Evolutionary conservation across 2,113 vertebrate species (phyloP).

Genomic region (Anolis carolinensis): DNA sequence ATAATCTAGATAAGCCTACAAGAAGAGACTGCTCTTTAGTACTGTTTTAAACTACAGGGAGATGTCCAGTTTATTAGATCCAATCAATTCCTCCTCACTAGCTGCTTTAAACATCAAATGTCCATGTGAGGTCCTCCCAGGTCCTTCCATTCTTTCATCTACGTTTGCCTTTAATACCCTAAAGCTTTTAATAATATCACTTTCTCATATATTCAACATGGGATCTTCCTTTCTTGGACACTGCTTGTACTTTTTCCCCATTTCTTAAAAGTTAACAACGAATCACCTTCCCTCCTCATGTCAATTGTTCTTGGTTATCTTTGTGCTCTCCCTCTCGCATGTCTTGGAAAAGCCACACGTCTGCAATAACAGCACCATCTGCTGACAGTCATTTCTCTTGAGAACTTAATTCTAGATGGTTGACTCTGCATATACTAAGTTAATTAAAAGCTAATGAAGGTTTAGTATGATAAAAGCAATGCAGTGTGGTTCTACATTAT

Average conservation of each 20-base stretch:
- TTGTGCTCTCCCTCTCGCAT: background rate
- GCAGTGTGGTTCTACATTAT: background rate
- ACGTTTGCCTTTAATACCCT: background rate
- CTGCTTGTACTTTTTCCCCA: background rate
- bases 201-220: background rate
- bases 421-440: slow-evolving; percentile 10
- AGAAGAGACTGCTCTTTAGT: too few species aligned
- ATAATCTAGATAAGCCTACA: too few species aligned
- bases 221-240: background rate
- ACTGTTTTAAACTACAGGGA: too few species aligned
- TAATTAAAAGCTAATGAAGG: slow-evolving; percentile 12
- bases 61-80: too few species aligned
- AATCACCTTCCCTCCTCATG: background rate
- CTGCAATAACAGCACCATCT: slow-evolving; percentile 21
- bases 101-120: too few species aligned
- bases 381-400: background rate
- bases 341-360: slow-evolving; percentile 2
- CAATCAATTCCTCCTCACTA: too few species aligned
- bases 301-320: background rate
- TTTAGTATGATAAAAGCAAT: background rate
- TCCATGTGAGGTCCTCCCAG: too few species aligned
- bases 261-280: background rate
- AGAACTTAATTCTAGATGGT: slow-evolving; percentile 18
- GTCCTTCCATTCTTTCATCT: background rate
- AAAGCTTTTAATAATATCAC: background rate